These are phyloP conservation scores for Cladopsammia gracilis DNA, from an alignment of 64 coral and sea anemone species.

Conservation along the genomic window DNA sequence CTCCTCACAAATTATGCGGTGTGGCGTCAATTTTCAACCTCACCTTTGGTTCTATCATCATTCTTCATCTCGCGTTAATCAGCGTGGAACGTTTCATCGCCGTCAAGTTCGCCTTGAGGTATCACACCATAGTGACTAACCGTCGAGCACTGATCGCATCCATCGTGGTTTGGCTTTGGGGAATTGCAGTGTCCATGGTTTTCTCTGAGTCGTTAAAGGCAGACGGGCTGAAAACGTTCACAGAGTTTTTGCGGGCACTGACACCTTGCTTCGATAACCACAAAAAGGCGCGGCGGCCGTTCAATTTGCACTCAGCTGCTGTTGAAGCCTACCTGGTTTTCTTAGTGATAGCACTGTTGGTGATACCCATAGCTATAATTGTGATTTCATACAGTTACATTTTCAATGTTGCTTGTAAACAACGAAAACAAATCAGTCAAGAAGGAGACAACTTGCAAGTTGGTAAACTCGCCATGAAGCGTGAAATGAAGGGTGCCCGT, in stretches of 20 bases:
- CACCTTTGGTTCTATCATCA: neutral
- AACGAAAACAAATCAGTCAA: neutral
- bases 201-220: neutral
- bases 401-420: constrained; percentile 8
- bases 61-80: constrained; percentile 24
- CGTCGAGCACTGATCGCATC: constrained; percentile 3
- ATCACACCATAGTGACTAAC: constrained; percentile 5
- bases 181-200: neutral
- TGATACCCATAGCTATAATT: neutral
- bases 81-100: constrained; percentile 7
- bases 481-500: constrained; percentile 8
- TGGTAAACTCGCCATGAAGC: neutral
- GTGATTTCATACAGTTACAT: neutral
- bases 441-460: neutral
- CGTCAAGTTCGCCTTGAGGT: constrained; percentile 9
- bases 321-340: neutral
- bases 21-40: neutral
- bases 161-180: neutral
- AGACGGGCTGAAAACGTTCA: neutral
- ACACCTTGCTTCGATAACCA: neutral
- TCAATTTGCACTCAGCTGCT: neutral
- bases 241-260: neutral
- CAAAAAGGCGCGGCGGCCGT: too few relatives aligned
- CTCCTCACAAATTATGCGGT: neutral
- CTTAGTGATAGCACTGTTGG: neutral